Percentiles rank a stretch among this genome's conserved stretches.
These are phyloP conservation scores for Pardalotus punctatus DNA, from an alignment of 2,113 vertebrate species.

Conservation along the genomic window DNA sequence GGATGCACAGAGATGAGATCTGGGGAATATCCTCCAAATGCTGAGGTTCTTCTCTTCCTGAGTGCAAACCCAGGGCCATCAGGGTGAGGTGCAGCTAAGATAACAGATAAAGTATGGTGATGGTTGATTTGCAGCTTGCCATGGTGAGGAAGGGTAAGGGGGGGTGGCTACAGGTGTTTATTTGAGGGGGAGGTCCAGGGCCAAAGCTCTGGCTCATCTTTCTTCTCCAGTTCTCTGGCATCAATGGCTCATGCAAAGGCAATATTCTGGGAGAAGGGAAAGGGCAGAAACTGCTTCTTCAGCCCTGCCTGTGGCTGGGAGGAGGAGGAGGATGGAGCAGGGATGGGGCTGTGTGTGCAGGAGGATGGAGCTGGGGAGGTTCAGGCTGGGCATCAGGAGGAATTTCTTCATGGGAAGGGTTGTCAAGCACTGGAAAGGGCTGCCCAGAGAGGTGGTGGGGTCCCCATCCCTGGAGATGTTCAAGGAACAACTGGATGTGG, in stretches of 20 bases:
- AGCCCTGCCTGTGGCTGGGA: not conserved
- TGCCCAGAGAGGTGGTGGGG: not conserved
- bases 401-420: not conserved
- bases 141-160: not conserved
- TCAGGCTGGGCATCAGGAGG: not conserved
- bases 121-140: not conserved
- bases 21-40: not conserved
- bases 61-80: not conserved
- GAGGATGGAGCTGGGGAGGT: not conserved
- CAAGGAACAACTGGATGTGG: not conserved
- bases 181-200: not conserved
- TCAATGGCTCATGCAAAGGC: not conserved
- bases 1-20: not conserved
- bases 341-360: not conserved
- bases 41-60: not conserved
- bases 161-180: not conserved
- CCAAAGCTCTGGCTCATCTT: not conserved
- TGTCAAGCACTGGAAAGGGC: not conserved
- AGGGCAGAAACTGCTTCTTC: not conserved
- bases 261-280: not conserved
- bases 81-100: not conserved
- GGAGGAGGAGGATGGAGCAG: not conserved
- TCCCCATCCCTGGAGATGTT: not conserved
- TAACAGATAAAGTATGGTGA: fast-evolving
- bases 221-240: not conserved